Evolutionary conservation across 2,113 vertebrate species (phyloP).

Genomic region (Cynocephalus volans): DNA sequence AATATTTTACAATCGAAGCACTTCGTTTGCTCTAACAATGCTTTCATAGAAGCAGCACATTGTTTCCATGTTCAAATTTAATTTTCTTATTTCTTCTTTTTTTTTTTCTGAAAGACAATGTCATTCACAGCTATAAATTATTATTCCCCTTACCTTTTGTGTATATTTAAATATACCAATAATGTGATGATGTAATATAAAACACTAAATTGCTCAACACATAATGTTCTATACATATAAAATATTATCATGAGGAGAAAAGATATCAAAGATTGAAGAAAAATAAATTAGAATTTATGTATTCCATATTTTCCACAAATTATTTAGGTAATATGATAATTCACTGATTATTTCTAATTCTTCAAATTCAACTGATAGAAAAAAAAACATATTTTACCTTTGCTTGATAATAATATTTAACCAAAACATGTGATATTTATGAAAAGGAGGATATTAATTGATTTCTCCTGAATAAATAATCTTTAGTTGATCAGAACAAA

Average conservation of each 20-base stretch:
- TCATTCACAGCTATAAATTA: neutral
- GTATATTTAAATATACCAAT: neutral
- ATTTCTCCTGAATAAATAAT: neutral
- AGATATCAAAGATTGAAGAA: neutral
- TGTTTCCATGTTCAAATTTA: neutral
- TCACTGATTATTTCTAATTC: neutral
- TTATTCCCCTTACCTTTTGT: neutral
- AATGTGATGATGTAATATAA: neutral
- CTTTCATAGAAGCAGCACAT: neutral
- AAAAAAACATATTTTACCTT: neutral
- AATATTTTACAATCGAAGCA: neutral
- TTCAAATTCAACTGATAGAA: neutral
- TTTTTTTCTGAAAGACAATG: neutral
- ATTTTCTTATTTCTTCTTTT: neutral
- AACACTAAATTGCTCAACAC: neutral
- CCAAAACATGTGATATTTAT: neutral
- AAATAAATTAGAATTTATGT: neutral
- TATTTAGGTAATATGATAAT: neutral
- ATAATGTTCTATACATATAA: neutral
- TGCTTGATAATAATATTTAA: conserved; percentile 1
- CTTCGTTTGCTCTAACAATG: neutral
- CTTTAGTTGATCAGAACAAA: neutral
- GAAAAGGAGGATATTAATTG: neutral
- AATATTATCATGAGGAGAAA: neutral
- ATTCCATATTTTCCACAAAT: neutral